phyloP scores from a whole-genome alignment of 1,140 invertebrate species.

The Ceratitis capitata region DNA sequence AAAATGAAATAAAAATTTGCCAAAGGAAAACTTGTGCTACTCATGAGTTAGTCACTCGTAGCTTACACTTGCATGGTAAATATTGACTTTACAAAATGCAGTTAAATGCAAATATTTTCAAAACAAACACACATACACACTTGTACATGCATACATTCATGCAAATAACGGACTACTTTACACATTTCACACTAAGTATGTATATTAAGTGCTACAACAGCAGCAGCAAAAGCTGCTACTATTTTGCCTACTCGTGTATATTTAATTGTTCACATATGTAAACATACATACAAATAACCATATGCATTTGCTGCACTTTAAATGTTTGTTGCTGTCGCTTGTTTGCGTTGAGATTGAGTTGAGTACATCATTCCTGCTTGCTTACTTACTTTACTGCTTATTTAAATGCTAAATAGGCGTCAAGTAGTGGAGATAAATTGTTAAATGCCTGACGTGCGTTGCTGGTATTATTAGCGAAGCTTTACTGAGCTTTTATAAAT shows the following conservation, averaged over 20 bases:
- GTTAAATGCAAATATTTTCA: slow-evolving; percentile 32
- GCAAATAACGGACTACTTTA: background rate
- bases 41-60: background rate
- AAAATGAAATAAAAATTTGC: background rate
- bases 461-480: slow-evolving; percentile 40
- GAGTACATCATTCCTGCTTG: background rate
- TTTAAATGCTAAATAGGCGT: slow-evolving; percentile 32
- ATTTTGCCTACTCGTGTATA: background rate
- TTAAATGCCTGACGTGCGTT: background rate
- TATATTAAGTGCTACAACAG: background rate
- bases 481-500: background rate
- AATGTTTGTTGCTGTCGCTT: too few relatives aligned
- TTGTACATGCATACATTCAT: too few relatives aligned
- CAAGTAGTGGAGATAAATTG: background rate
- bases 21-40: background rate
- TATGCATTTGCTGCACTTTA: background rate
- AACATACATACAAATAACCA: background rate
- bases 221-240: too few relatives aligned
- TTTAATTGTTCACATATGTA: background rate
- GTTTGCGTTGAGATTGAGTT: slow-evolving; percentile 4
- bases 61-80: slow-evolving; percentile 19
- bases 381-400: background rate
- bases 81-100: slow-evolving; percentile 33
- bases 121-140: background rate
- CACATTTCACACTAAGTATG: background rate